Conservation (phyloP, 2,888 invertebrate genomes). For the Watsonalla binaria region DNA sequence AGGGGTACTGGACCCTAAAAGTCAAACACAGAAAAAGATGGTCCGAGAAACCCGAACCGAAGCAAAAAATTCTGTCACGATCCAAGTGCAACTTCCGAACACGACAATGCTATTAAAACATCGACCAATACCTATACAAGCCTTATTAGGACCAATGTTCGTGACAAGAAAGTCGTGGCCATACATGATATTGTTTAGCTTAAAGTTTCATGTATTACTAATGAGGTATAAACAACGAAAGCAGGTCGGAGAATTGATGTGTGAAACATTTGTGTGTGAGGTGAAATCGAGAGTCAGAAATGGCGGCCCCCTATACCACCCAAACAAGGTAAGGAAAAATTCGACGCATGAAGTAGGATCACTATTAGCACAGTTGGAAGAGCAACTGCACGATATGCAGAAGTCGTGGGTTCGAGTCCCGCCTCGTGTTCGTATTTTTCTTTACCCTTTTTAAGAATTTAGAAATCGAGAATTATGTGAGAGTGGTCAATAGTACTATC, state of each 20-base stretch:
- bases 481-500: too few relatives aligned
- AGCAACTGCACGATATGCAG: too few relatives aligned
- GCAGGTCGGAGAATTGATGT: conserved; percentile 26
- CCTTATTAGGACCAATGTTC: conserved; percentile 2
- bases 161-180: conserved; percentile 2
- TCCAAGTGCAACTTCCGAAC: conserved; percentile 53
- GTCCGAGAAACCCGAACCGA: conserved; percentile 20
- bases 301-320: too few relatives aligned
- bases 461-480: background rate
- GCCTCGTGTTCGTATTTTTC: too few relatives aligned
- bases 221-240: conserved; percentile 7
- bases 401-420: too few relatives aligned
- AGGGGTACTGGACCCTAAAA: background rate
- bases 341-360: too few relatives aligned
- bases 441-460: too few relatives aligned
- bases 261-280: conserved; percentile 23
- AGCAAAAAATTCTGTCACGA: conserved; percentile 56
- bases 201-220: conserved; percentile 4
- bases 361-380: too few relatives aligned
- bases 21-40: background rate
- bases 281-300: background rate
- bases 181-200: conserved; percentile 23
- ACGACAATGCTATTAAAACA: conserved; percentile 27
- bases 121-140: conserved; percentile 1
- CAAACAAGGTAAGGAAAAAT: too few relatives aligned